Conservation (phyloP, 2,113 vertebrate species). For the Opisthocomus hoazin region DNA sequence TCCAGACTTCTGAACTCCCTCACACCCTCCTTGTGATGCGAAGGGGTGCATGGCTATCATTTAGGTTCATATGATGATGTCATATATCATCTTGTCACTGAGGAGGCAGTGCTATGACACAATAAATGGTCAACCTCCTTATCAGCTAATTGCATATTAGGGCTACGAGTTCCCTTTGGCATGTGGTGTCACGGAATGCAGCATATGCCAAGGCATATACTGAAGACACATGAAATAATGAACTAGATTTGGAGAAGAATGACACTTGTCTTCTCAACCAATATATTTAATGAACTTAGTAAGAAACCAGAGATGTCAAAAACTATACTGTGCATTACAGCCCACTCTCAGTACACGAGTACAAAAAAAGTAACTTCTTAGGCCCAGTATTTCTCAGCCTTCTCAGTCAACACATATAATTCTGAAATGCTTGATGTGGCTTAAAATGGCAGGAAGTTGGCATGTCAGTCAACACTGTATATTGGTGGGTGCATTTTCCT, state of each 20-base stretch:
- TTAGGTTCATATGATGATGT: not conserved
- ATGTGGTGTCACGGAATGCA: not conserved
- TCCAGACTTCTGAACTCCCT: not conserved
- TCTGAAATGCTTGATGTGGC: not conserved
- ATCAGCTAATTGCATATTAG: not conserved
- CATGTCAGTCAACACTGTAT: not conserved
- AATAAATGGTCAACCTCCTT: not conserved
- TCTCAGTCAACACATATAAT: not conserved
- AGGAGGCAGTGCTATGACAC: not conserved
- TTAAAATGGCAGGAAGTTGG: not conserved
- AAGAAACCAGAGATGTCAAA: not conserved
- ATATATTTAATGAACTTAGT: not conserved
- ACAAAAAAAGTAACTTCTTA: not conserved
- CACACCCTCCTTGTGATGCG: fast-evolving
- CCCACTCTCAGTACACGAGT: not conserved
- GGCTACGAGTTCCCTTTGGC: not conserved
- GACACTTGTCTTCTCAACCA: not conserved
- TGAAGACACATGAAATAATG: not conserved
- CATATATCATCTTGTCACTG: not conserved
- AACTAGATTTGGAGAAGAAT: not conserved
- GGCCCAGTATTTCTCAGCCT: not conserved
- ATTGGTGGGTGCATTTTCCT: not conserved
- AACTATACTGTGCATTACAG: not conserved
- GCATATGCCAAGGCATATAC: not conserved
- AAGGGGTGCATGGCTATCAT: not conserved